Percentiles rank a stretch among this genome's conserved stretches.
These are phyloP conservation scores for Apostichopus leukothele DNA, from an alignment of 53 echinoderm and acorn worm species.

Conservation along the genomic window DNA sequence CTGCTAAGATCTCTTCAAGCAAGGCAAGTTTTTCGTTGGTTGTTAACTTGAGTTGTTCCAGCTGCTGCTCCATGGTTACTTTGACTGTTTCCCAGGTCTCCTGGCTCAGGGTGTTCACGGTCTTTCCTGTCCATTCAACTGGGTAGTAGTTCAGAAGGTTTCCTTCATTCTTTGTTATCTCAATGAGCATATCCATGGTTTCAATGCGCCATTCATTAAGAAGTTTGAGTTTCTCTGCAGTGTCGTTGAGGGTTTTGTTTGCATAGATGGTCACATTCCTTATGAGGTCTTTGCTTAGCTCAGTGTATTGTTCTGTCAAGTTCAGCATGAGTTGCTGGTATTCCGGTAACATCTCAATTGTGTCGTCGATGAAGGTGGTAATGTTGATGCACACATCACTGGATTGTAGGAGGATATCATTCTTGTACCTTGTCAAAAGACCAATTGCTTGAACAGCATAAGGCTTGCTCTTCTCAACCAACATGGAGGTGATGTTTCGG, in stretches of 20 bases:
- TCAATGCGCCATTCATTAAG: constrained; percentile 1
- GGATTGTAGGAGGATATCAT: constrained; percentile 8
- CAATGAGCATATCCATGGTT: background rate
- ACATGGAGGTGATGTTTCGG: constrained; percentile 20
- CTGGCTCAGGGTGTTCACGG: background rate
- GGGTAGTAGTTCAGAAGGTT: constrained; percentile 48
- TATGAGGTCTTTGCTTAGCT: background rate
- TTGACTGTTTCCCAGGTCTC: constrained; percentile 14
- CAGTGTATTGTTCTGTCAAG: constrained; percentile 49
- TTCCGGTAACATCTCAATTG: constrained; percentile 48
- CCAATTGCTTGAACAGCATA: background rate
- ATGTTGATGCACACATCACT: constrained; percentile 46
- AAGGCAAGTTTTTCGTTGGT: constrained; percentile 45
- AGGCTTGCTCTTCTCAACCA: constrained; percentile 39
- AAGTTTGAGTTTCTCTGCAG: constrained; percentile 19
- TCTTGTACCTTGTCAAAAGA: constrained; percentile 14
- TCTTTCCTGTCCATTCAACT: constrained; percentile 45
- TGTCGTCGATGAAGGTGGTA: constrained; percentile 36
- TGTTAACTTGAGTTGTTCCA: background rate
- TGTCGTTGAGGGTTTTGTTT: constrained; percentile 43
- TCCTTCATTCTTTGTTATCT: constrained; percentile 43
- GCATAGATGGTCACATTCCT: constrained; percentile 34
- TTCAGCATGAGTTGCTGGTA: constrained; percentile 52
- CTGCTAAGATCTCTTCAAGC: constrained; percentile 2
- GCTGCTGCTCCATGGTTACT: constrained; percentile 4